Conservation (phyloP, 2,888 invertebrate species). For the Leucophora obtusa region DNA sequence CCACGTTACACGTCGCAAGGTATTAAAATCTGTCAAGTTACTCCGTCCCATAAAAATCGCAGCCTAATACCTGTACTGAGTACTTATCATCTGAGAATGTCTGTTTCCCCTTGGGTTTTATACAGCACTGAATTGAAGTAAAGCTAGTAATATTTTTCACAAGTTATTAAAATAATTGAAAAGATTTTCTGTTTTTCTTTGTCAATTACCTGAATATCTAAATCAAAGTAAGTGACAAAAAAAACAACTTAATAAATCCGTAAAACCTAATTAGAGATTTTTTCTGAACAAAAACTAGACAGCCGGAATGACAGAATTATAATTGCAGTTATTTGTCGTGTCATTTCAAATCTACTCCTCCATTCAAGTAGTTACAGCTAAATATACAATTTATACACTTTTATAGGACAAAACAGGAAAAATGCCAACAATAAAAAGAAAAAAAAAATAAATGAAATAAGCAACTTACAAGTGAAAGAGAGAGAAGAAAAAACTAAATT, state of each 20-base stretch:
- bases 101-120: too few relatives aligned
- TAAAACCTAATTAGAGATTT: neutral
- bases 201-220: neutral
- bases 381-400: slow-evolving; percentile 1
- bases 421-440: slow-evolving; percentile 7
- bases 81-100: too few relatives aligned
- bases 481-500: neutral
- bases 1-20: too few relatives aligned
- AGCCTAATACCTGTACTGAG: too few relatives aligned
- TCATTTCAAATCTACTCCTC: slow-evolving; percentile 22
- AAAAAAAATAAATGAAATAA: neutral
- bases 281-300: neutral
- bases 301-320: neutral
- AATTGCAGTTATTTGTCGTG: slow-evolving; percentile 10
- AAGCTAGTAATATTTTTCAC: too few relatives aligned
- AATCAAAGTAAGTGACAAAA: neutral
- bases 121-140: too few relatives aligned
- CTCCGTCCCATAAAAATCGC: too few relatives aligned
- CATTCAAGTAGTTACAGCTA: slow-evolving; percentile 1
- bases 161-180: neutral
- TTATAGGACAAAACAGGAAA: slow-evolving; percentile 9
- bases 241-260: too few relatives aligned
- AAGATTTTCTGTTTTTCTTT: neutral
- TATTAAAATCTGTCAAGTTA: too few relatives aligned
- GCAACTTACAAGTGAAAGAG: neutral